Evolutionary conservation across 2,888 invertebrate species (phyloP).

Genomic region (Anoncus sp.): DNA sequence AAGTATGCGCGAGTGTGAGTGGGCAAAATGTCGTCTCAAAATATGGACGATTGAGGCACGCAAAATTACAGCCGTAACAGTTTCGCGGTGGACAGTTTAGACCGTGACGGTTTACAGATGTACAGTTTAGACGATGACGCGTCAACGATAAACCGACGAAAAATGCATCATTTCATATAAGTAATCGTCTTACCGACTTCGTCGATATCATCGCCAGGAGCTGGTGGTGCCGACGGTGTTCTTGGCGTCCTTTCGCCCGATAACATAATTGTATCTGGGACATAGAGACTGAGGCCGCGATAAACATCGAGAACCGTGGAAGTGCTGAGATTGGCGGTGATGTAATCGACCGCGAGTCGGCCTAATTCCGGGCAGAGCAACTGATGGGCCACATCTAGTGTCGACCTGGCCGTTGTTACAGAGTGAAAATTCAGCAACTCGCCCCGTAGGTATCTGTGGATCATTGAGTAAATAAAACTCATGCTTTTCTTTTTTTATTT

Average conservation of each 20-base stretch:
- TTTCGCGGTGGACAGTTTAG: too few species aligned
- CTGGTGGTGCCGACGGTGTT: slow-evolving; percentile 84
- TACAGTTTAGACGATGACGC: too few species aligned
- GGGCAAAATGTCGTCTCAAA: too few species aligned
- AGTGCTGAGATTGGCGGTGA: slow-evolving; percentile 87
- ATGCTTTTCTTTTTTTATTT: neutral
- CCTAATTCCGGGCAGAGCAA: slow-evolving; percentile 89
- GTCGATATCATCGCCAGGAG: slow-evolving; percentile 75
- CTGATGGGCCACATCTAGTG: slow-evolving; percentile 90
- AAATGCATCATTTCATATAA: neutral
- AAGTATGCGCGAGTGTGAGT: too few species aligned
- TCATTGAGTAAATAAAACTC: slow-evolving; percentile 49
- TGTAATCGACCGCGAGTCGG: slow-evolving; percentile 87
- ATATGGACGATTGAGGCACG: too few species aligned
- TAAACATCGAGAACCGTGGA: slow-evolving; percentile 88
- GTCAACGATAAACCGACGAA: too few species aligned
- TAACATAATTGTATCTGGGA: slow-evolving; percentile 66
- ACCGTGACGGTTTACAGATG: too few species aligned
- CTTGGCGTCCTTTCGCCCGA: slow-evolving; percentile 80
- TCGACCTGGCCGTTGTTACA: slow-evolving; percentile 87
- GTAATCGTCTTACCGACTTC: slow-evolving; percentile 73
- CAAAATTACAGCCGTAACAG: too few species aligned
- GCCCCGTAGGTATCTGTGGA: slow-evolving; percentile 86
- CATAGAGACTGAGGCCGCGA: slow-evolving; percentile 84
- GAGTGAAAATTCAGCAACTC: slow-evolving; percentile 87